Evolutionary conservation across 1,140 invertebrate species (phyloP).

Genomic region (Marisa cornuarietis): DNA sequence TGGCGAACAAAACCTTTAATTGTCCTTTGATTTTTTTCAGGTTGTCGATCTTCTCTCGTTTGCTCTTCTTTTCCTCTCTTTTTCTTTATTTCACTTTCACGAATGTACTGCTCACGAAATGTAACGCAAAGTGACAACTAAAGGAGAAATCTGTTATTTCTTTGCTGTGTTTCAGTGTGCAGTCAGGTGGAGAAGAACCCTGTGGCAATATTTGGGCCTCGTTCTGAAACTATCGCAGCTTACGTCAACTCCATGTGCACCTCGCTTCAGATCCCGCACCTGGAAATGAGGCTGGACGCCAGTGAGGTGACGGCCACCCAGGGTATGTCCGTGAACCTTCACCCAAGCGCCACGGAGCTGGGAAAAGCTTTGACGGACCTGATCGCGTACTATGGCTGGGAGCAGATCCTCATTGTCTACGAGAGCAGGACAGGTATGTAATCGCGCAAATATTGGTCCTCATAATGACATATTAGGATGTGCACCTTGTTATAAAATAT

Average conservation of each 20-base stretch:
- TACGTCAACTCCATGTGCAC: constrained; percentile 91
- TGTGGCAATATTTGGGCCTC: constrained; percentile 88
- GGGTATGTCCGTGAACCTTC: constrained; percentile 53
- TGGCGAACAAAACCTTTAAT: too few species aligned
- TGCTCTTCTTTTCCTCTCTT: too few species aligned
- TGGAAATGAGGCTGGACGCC: constrained; percentile 78
- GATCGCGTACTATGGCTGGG: constrained; percentile 52
- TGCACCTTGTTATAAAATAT: too few species aligned
- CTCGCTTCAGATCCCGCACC: constrained; percentile 86
- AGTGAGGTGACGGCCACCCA: constrained; percentile 16
- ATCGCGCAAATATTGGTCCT: too few species aligned
- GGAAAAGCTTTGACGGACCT: constrained; percentile 49
- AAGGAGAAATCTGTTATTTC: not conserved
- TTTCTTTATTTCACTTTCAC: too few species aligned
- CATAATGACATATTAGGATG: too few species aligned
- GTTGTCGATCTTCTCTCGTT: too few species aligned
- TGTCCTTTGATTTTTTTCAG: too few species aligned
- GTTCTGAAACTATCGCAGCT: constrained; percentile 81
- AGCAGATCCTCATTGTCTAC: constrained; percentile 52
- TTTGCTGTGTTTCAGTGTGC: constrained; percentile 76
- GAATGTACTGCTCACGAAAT: too few species aligned
- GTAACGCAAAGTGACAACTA: too few species aligned
- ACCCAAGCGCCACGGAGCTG: constrained; percentile 47
- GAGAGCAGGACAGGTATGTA: constrained; percentile 43
- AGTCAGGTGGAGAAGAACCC: constrained; percentile 85